phyloP scores from a whole-genome alignment of 2,113 vertebrate genomes.

The Forbesichthys papilliferus region DNA sequence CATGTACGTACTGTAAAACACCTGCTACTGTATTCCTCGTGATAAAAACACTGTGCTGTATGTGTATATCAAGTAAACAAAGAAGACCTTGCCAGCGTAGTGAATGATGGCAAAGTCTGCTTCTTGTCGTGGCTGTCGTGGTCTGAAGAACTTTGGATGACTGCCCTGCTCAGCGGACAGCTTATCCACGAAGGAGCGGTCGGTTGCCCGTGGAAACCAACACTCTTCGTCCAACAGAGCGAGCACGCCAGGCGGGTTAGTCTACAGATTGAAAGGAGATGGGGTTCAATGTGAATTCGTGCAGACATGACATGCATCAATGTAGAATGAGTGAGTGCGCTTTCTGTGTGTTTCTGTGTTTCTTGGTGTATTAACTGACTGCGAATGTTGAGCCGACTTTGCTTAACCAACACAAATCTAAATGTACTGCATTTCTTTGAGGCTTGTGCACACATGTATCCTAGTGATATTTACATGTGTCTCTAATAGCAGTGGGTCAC shows the following conservation, averaged over 20 bases:
- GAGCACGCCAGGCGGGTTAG: constrained; percentile 85
- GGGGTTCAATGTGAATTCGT: background rate
- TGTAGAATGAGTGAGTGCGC: background rate
- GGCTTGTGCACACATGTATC: too few species aligned
- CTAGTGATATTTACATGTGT: too few species aligned
- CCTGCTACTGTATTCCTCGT: background rate
- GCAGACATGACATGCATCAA: background rate
- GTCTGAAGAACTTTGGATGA: constrained; percentile 87
- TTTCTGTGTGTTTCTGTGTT: background rate
- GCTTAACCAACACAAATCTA: too few species aligned
- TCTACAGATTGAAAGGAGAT: constrained; percentile 54
- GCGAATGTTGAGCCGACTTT: too few species aligned
- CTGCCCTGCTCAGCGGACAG: constrained; percentile 82
- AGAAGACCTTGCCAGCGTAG: constrained; percentile 87
- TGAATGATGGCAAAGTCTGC: constrained; percentile 89
- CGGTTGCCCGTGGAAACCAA: constrained; percentile 92
- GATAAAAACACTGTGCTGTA: background rate
- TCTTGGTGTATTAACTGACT: background rate
- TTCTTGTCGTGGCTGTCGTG: constrained; percentile 84
- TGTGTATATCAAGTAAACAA: background rate
- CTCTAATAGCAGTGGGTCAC: too few species aligned
- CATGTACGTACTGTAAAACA: background rate
- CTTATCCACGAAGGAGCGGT: constrained; percentile 90
- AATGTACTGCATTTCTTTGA: too few species aligned
- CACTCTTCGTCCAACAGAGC: constrained; percentile 91